Evolutionary conservation across 2,888 invertebrate genomes (phyloP), one percentile per base, ranked within the genome.

Genomic region (Allacma fusca): DNA sequence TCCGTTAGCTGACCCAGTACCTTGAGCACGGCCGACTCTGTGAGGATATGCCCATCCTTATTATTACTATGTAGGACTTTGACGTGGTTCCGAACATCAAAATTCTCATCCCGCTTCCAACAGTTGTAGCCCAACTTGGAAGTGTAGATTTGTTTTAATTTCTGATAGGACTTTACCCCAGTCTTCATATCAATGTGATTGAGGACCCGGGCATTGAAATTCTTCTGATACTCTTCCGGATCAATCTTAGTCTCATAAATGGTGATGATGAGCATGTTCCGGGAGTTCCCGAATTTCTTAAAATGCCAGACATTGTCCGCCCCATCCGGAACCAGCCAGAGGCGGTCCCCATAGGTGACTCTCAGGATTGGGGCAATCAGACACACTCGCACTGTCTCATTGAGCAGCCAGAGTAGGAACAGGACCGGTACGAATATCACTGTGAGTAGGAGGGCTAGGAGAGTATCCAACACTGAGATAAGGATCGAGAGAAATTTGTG

Each of bases 241-340:
- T 79, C 77, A 44, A 83, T 79, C 19, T 26, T 69, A 12, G 75
- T 70, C 0, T 78, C 59, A 71, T 79, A 82, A 28, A 82, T 76
- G 13, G 76, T 69, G 0, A 81, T 16, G 1, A 76, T 75, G 50
- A 83, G 43, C 23, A 80, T 78, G 13, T 78, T 80, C 69, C 82
- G 68, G 16, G 74, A 78, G 62, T 83, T 83, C 59, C 81, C 80
- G 19, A 68, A 57, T 40, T 81, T 83, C 24, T 77, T 59, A 73
- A 77, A 83, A 1, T 76, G 70, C 82, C 82, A 83, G 44, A 81
- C 76, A 40, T 78, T 79, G 64, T 83, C 83, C 0, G 82, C 77
- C 16, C 82, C 82, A 34, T 81, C 80, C 16, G 73, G 40, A 21
- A 79, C 73, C 9, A 83, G 70, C 64, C 62, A 28, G 23, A 80